Base-by-base conservation (phyloP, 2,797 vertebrate genomes). In the Synaphobranchus kaupii region DNA sequence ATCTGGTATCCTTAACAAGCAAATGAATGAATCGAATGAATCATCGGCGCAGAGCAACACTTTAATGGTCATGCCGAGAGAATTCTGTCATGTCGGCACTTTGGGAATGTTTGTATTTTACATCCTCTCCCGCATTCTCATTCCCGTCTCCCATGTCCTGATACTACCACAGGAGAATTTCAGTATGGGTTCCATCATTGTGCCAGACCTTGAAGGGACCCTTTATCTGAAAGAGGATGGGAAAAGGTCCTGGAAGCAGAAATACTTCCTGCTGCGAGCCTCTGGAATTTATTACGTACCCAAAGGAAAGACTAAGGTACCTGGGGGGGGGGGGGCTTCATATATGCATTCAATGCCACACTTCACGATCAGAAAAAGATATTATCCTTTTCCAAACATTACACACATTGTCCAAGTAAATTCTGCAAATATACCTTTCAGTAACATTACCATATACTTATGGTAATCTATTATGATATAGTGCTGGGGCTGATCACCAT, bases 241-340 rank as follows among this genome's bases (percentile, higher is more conserved):
- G 87, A 99, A 99, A 92, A 99, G 98, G 93, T 97, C 98, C 20
- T 99, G 99, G 99, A 99, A 98, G 90, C 97, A 95, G 63, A 96
- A 97, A 31, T 98, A 98, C 93, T 99, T 99, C 94, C 97, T 99
- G 92, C 95, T 99, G 44, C 95, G 99, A 87, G 98, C 99, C 90
- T 99, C 99, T 84, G 99, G 98, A 92, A 98, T 99, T 96, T 99
- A 99, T 94, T 99, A 98, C 44, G 97, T 98, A 54, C 98, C 99
- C 90, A 99, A 98, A 95, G 98, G 99, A 91, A 99, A 99, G 93
- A 98, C 97, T 90, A 99, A 99, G 98, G 99, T 99, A n/a, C n/a
- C 92, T 92, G 95, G 87, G 91, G 20, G 78, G 22, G 52, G 9
- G 85, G 80, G 56, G n/a, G 28, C n/a, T 68, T 68, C 2, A 68